Conservation (phyloP, 2,888 invertebrate species). For the Drosophila subquinaria region DNA sequence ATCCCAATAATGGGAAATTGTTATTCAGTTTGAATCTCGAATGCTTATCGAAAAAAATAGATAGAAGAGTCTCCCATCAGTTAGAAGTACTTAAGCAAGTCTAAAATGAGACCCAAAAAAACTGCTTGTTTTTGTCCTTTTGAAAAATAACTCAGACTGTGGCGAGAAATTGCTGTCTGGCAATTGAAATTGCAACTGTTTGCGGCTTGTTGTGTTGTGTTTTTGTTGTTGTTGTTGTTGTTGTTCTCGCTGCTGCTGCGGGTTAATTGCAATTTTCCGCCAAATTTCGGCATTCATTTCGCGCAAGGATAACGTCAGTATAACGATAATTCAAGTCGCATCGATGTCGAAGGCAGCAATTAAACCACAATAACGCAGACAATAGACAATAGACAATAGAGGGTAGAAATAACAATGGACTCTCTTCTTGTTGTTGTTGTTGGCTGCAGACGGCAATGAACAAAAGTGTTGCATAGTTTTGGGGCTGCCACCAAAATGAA, state of each 20-base stretch:
- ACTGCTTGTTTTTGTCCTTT: background rate
- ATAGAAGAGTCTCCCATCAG: background rate
- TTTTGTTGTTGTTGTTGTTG: background rate
- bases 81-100: background rate
- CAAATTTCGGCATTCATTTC: constrained; percentile 28
- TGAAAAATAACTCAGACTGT: constrained; percentile 1
- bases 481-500: constrained; percentile 49
- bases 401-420: constrained; percentile 30
- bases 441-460: constrained; percentile 38
- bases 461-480: constrained; percentile 51
- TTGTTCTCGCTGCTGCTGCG: background rate
- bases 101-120: background rate
- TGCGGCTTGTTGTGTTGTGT: background rate
- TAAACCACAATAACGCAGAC: constrained; percentile 28
- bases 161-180: constrained; percentile 18
- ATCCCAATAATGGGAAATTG: too few relatives aligned
- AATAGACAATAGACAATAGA: constrained; percentile 1
- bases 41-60: too few relatives aligned
- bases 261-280: constrained; percentile 73
- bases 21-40: too few relatives aligned
- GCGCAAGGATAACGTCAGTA: constrained; percentile 14
- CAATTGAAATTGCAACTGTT: constrained; percentile 15
- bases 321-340: constrained; percentile 40
- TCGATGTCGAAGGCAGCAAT: constrained; percentile 48
- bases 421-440: too few relatives aligned